Evolutionary conservation across 53 echinoderm and acorn worm genomes (phyloP).

Genomic region (Apostichopus leukothele): DNA sequence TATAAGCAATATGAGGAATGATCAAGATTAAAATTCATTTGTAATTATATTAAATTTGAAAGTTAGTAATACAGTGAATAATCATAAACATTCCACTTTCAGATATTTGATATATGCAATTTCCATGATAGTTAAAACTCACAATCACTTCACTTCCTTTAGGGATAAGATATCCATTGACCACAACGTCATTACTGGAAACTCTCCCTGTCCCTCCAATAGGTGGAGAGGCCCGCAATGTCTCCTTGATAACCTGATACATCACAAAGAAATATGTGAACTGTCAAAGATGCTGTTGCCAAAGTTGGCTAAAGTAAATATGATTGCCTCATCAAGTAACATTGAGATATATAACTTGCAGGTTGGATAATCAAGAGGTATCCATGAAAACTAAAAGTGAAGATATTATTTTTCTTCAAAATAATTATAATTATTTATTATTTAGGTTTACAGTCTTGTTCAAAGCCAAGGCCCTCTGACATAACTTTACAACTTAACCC

Average conservation of each 20-base stretch:
- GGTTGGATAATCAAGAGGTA: neutral
- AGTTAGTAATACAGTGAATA: neutral
- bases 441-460: no score
- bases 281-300: neutral
- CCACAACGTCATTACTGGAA: constrained; percentile 44
- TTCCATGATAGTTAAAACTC: neutral
- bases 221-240: constrained; percentile 55
- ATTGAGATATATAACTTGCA: neutral
- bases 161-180: constrained; percentile 49
- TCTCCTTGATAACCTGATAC: constrained; percentile 58
- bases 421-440: no score
- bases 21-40: neutral
- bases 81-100: neutral
- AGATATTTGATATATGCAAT: neutral
- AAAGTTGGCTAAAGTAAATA: neutral
- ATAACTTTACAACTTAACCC: no score
- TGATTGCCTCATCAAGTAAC: neutral
- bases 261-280: neutral
- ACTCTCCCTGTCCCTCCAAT: constrained; percentile 42
- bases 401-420: no score
- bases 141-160: constrained; percentile 26
- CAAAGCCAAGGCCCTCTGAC: no score
- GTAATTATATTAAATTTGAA: neutral
- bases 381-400: neutral
- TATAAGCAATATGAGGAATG: neutral